These are phyloP conservation scores for Mycalesis mineus DNA, from an alignment of 2,888 invertebrate species.

Conservation along the genomic window DNA sequence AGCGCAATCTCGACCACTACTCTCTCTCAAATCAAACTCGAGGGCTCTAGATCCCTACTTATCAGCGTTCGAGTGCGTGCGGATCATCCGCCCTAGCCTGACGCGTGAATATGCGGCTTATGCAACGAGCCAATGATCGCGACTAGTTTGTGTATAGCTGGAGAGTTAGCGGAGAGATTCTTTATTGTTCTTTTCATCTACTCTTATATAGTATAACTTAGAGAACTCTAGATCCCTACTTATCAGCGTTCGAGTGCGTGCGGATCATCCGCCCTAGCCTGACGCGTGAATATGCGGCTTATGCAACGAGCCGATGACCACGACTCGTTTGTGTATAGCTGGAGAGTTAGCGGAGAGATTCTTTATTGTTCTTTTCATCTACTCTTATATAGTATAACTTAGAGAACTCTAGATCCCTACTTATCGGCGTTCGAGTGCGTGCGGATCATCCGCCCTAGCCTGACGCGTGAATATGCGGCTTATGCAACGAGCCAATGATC, in stretches of 20 bases:
- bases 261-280: too few relatives aligned
- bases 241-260: too few relatives aligned
- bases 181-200: too few relatives aligned
- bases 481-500: constrained; percentile 70
- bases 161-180: not conserved
- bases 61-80: constrained; percentile 43
- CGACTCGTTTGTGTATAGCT: constrained; percentile 45
- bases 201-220: too few relatives aligned
- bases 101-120: constrained; percentile 56
- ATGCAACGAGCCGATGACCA: too few relatives aligned
- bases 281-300: too few relatives aligned
- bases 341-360: not conserved
- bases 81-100: constrained; percentile 60
- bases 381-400: too few relatives aligned
- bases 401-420: too few relatives aligned
- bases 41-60: constrained; percentile 74
- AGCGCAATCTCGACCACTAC: constrained; percentile 64
- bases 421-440: constrained; percentile 49
- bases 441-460: constrained; percentile 58
- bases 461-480: constrained; percentile 51
- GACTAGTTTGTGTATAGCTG: constrained; percentile 43
- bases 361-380: too few relatives aligned
- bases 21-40: constrained; percentile 76
- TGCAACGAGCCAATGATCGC: constrained; percentile 67
- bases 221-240: too few relatives aligned